A percentile compares a stretch with the other conserved stretches of the same genome.
phyloP scores from a whole-genome alignment of 2,797 vertebrate genomes.

The Novumbra hubbsi region DNA sequence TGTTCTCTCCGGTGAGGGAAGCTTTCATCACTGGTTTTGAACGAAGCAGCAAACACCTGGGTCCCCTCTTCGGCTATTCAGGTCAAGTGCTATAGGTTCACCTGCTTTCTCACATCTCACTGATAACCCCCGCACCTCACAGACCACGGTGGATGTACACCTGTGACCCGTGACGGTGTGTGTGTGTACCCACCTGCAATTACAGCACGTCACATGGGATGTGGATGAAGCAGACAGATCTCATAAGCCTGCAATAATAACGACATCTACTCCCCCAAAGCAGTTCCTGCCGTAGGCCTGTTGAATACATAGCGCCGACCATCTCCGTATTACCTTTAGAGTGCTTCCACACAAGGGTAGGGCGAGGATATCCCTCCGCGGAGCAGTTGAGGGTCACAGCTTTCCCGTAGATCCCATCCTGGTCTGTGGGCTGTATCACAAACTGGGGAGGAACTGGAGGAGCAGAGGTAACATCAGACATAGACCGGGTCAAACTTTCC shows the following conservation, averaged over 20 bases:
- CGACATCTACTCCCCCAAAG: background rate
- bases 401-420: slow-evolving; percentile 97
- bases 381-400: slow-evolving; percentile 97
- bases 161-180: background rate
- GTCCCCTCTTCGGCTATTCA: slow-evolving; percentile 56
- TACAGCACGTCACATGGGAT: background rate
- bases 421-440: slow-evolving; percentile 95
- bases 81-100: slow-evolving; percentile 57
- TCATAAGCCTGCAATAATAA: background rate
- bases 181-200: slow-evolving; percentile 1
- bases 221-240: slow-evolving; percentile 3
- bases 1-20: slow-evolving; percentile 48
- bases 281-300: background rate
- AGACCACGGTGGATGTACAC: background rate
- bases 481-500: background rate
- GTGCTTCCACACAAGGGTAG: slow-evolving; percentile 98
- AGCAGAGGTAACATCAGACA: slow-evolving; percentile 21
- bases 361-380: slow-evolving; percentile 95
- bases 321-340: slow-evolving; percentile 86
- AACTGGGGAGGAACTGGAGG: slow-evolving; percentile 92
- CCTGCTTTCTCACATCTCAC: slow-evolving; percentile 35
- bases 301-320: background rate
- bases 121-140: background rate
- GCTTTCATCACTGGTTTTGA: slow-evolving; percentile 69
- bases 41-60: slow-evolving; percentile 69